Base-by-base conservation (phyloP, 2,888 invertebrate genomes). In the Abrostola tripartita region DNA sequence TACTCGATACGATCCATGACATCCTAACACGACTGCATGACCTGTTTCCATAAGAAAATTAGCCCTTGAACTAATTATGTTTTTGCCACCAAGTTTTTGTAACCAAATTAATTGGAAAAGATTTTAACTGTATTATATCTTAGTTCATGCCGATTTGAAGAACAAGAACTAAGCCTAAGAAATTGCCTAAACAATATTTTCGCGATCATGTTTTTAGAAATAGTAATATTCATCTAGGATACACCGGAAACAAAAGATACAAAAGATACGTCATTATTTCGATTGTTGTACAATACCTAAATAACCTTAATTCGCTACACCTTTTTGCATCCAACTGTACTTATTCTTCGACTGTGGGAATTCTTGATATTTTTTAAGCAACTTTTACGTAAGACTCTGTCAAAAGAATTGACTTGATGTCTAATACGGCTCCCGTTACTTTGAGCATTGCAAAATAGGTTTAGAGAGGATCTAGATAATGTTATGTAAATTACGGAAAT, bases 401-500 rank as follows among this genome's bases (percentile, higher is more conserved):
- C 35, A 54, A 56, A 71, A 75, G 53, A 63, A 58, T 52, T 55
- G 50, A 11, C 38, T 36, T 71, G 55, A 71, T 74, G 54, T 52
- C 35, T 55, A 52, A 50, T 65, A 65, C 49, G 55, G 52, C 24
- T 42, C 49, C 41, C 12, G 9, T 47, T 2, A 47, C 56, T 61
- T 50, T 62, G 50, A 40, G 55, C 42, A 38, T 74, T 75, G 9
- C 67, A 61, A 76, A 65, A 72, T 72, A 65, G 67, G 72, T 76
- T 9, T 38, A 37, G 10, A 58, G 72, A 76, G 40, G 72, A 58
- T 71, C 71, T 72, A 76, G 76, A 65, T 74, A 24, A 8, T 47
- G 38, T 76, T 72, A 65, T 58, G 67, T 65, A 71, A 72, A 52
- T 55, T 54, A 60, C 71, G 71, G 71, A 72, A 76, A 57, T 61